Evolutionary conservation across 64 coral and sea anemone species (phyloP).

Genomic region (Montipora foliosa): DNA sequence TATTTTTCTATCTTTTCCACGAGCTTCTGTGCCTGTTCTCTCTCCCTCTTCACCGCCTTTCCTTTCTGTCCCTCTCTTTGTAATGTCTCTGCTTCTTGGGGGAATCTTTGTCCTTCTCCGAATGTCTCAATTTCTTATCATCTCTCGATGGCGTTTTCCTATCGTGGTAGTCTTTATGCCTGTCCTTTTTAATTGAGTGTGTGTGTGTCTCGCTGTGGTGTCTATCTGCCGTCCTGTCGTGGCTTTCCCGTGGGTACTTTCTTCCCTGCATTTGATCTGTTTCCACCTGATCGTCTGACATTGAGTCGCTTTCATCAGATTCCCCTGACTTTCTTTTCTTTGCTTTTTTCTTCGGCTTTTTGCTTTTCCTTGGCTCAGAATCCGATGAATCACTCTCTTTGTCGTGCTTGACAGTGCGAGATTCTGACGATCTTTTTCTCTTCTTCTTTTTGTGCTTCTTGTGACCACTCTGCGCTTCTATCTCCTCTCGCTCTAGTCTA

Average conservation of each 20-base stretch:
- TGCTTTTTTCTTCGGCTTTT: slow-evolving; percentile 27
- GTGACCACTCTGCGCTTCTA: slow-evolving; percentile 35
- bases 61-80: background rate
- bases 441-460: slow-evolving; percentile 87
- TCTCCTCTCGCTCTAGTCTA: slow-evolving; percentile 83
- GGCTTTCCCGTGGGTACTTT: background rate
- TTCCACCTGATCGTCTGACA: background rate
- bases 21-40: too few species aligned
- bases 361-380: slow-evolving; percentile 10
- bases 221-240: background rate
- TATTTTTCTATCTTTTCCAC: too few species aligned
- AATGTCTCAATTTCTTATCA: background rate
- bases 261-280: background rate
- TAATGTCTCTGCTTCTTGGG: background rate
- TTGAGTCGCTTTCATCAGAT: slow-evolving; percentile 10
- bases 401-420: background rate
- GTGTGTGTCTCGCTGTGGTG: background rate
- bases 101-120: background rate
- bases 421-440: slow-evolving; percentile 15
- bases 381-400: background rate
- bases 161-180: background rate
- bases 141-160: background rate
- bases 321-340: background rate
- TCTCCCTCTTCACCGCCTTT: too few species aligned
- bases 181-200: background rate